Evolutionary conservation across 2,888 invertebrate genomes (phyloP).

Genomic region (Hirtodrosophila cameraria): DNA sequence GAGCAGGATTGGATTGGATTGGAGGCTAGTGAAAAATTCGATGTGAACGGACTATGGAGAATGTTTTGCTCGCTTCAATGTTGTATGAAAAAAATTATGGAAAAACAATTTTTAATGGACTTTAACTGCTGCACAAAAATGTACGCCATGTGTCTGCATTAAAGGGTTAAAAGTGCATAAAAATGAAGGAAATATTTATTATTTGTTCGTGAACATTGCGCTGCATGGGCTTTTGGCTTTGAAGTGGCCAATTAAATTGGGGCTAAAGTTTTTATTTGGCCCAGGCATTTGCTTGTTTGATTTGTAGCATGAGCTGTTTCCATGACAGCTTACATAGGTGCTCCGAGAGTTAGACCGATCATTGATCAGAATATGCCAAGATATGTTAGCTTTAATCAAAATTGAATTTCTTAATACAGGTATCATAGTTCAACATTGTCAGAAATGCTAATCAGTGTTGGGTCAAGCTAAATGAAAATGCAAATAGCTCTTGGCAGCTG

Average conservation of each 20-base stretch:
- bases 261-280: slow-evolving; percentile 29
- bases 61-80: slow-evolving; percentile 53
- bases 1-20: too few relatives aligned
- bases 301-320: slow-evolving; percentile 10
- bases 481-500: slow-evolving; percentile 13
- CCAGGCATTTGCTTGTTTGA: slow-evolving; percentile 26
- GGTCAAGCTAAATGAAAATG: slow-evolving; percentile 20
- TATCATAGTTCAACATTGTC: slow-evolving; percentile 19
- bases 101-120: slow-evolving; percentile 76
- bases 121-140: slow-evolving; percentile 65
- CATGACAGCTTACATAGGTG: slow-evolving; percentile 4
- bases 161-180: slow-evolving; percentile 69
- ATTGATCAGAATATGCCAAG: background rate
- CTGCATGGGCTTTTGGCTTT: slow-evolving; percentile 48
- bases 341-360: background rate
- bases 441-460: slow-evolving; percentile 38
- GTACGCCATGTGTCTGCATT: slow-evolving; percentile 67
- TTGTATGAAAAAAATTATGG: slow-evolving; percentile 66
- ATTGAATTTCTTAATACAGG: background rate
- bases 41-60: slow-evolving; percentile 40
- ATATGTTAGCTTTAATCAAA: background rate
- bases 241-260: slow-evolving; percentile 56
- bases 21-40: slow-evolving; percentile 39
- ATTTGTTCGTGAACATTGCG: slow-evolving; percentile 51
- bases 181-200: slow-evolving; percentile 50